phyloP scores from a whole-genome alignment of 2,797 vertebrate genomes.

The Pipistrellus pygmaeus region DNA sequence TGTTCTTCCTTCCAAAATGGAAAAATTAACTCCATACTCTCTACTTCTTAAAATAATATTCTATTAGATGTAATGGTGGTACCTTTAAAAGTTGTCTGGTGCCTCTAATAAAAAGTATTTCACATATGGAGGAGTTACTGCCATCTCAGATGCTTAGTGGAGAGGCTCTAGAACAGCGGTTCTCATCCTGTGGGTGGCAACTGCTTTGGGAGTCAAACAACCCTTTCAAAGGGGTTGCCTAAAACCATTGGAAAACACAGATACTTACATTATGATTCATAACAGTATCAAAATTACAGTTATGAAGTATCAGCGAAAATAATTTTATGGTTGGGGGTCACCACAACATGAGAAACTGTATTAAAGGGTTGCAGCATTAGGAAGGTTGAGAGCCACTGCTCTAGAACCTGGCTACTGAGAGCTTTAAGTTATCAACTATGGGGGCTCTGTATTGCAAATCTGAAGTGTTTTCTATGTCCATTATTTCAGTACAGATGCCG shows the following conservation, averaged over 20 bases:
- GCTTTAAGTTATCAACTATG: neutral
- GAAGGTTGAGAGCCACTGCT: too few species aligned
- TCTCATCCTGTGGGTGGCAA: too few species aligned
- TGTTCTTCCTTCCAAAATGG: too few species aligned
- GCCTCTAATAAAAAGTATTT: neutral
- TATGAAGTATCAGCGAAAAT: too few species aligned
- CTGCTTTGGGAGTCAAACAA: too few species aligned
- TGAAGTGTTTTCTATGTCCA: neutral
- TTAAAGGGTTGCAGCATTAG: too few species aligned
- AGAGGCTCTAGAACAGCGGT: neutral
- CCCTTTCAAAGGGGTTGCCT: too few species aligned
- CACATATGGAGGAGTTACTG: neutral
- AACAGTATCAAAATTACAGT: too few species aligned
- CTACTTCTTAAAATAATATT: neutral
- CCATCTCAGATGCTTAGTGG: neutral
- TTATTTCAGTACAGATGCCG: neutral
- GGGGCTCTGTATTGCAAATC: neutral
- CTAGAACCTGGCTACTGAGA: neutral
- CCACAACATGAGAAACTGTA: too few species aligned
- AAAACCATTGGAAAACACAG: too few species aligned
- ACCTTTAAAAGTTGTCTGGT: neutral
- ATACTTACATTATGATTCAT: too few species aligned
- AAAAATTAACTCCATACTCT: neutral
- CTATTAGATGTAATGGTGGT: neutral
- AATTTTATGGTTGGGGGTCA: too few species aligned